These are phyloP conservation scores for Nasonia giraulti DNA, from an alignment of 1,140 invertebrate species.

Conservation along the genomic window DNA sequence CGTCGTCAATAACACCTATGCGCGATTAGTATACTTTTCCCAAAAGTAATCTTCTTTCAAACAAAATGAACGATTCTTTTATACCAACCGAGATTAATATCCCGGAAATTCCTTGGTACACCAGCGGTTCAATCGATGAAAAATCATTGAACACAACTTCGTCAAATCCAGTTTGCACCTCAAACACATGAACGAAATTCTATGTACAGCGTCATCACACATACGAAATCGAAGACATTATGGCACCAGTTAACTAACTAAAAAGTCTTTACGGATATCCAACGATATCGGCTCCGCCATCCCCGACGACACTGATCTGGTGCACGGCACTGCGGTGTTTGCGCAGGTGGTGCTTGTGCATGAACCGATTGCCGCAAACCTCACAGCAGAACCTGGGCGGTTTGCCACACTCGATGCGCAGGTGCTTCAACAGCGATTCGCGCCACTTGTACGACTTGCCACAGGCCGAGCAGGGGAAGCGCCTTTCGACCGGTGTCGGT, in stretches of 20 bases:
- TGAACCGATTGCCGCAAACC: constrained; percentile 68
- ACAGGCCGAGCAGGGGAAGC: constrained; percentile 66
- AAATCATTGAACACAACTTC: too few relatives aligned
- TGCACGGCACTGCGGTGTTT: constrained; percentile 66
- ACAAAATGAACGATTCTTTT: too few relatives aligned
- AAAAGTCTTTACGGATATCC: not conserved
- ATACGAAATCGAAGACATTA: too few relatives aligned
- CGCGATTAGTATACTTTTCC: too few relatives aligned
- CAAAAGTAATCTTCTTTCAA: too few relatives aligned
- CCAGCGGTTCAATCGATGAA: too few relatives aligned
- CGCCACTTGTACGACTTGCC: constrained; percentile 78
- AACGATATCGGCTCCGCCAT: not conserved
- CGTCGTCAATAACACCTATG: too few relatives aligned
- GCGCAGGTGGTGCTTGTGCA: constrained; percentile 68
- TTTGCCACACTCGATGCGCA: constrained; percentile 68
- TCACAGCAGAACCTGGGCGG: constrained; percentile 70
- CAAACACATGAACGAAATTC: too few relatives aligned
- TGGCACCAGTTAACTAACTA: not conserved
- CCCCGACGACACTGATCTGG: constrained; percentile 12
- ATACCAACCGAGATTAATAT: too few relatives aligned
- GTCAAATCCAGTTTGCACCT: too few relatives aligned
- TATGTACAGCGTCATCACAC: too few relatives aligned
- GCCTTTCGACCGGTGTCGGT: constrained; percentile 12
- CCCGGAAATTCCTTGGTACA: too few relatives aligned
- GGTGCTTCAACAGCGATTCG: constrained; percentile 74